phyloP scores from a whole-genome alignment of 2,888 invertebrate genomes.

The Nemotelus pantherinus region DNA sequence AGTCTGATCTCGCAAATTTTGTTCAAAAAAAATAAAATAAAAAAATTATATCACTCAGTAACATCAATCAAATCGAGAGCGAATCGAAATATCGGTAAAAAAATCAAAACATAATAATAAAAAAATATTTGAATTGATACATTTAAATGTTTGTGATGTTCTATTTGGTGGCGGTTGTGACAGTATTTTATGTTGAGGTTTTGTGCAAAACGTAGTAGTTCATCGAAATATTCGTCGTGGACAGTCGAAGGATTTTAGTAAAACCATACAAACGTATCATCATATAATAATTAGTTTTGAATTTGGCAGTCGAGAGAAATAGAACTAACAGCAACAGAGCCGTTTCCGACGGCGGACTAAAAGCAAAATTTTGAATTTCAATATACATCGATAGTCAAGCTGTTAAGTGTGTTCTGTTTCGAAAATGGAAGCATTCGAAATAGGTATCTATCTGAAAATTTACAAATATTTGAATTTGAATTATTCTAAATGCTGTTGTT shows the following conservation, averaged over 20 bases:
- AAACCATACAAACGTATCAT: too few relatives aligned
- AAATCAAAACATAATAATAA: constrained; percentile 4
- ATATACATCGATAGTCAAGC: neutral
- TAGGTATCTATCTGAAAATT: constrained; percentile 27
- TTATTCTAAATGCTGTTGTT: neutral
- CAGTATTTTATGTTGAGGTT: neutral
- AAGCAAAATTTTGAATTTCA: neutral
- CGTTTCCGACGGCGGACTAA: too few relatives aligned
- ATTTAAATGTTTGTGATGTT: constrained; percentile 33
- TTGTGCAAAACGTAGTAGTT: neutral
- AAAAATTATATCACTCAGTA: neutral
- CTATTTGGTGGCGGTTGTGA: constrained; percentile 2
- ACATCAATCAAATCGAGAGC: neutral
- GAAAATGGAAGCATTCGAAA: constrained; percentile 30
- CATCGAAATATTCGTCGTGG: neutral
- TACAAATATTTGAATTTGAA: neutral
- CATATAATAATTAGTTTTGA: too few relatives aligned
- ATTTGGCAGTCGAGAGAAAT: too few relatives aligned
- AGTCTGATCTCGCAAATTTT: too few relatives aligned
- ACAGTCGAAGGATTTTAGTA: neutral
- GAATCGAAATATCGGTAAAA: neutral
- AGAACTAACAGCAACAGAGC: too few relatives aligned
- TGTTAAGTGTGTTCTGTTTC: neutral
- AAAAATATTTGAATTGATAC: constrained; percentile 8
- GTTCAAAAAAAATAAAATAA: too few relatives aligned